Conservation (phyloP, 2,888 invertebrate species). For the Priocnemis perturbator region DNA sequence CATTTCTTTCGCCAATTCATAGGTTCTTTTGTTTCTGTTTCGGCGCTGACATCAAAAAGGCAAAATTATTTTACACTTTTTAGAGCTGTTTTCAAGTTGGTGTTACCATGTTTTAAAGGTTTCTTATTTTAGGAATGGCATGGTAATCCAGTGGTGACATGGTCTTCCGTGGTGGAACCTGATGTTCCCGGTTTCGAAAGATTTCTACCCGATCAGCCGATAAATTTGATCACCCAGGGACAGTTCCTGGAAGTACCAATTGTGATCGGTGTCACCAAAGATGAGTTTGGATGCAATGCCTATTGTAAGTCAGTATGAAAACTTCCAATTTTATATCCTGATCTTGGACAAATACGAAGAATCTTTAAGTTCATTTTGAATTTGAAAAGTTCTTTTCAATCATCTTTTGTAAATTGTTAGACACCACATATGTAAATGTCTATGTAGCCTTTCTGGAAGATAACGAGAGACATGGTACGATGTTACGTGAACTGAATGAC, state of each 20-base stretch:
- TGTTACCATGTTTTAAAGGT: too few relatives aligned
- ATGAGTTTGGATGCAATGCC: slow-evolving; percentile 81
- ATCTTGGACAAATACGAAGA: too few relatives aligned
- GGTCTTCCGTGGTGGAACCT: slow-evolving; percentile 82
- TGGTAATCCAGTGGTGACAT: slow-evolving; percentile 77
- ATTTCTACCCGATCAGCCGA: slow-evolving; percentile 81
- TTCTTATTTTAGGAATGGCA: slow-evolving; percentile 77
- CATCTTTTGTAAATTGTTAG: too few relatives aligned
- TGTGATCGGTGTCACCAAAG: slow-evolving; percentile 81
- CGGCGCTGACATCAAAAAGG: too few relatives aligned
- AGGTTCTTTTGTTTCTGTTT: too few relatives aligned
- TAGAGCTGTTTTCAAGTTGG: too few relatives aligned
- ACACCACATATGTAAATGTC: too few relatives aligned
- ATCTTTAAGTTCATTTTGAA: too few relatives aligned
- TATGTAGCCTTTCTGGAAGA: neutral
- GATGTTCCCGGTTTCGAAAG: slow-evolving; percentile 81
- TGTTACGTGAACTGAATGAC: slow-evolving; percentile 77
- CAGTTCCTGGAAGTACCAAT: slow-evolving; percentile 80
- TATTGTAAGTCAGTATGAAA: neutral
- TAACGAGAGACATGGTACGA: slow-evolving; percentile 74
- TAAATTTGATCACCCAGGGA: slow-evolving; percentile 78
- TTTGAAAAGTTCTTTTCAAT: too few relatives aligned
- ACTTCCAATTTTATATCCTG: neutral
- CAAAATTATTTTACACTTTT: too few relatives aligned
- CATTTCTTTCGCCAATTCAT: too few relatives aligned